A percentile compares a stretch with the other conserved stretches of the same genome.
phyloP scores from a whole-genome alignment of 2,888 invertebrate species.

The Andrena fulva region DNA sequence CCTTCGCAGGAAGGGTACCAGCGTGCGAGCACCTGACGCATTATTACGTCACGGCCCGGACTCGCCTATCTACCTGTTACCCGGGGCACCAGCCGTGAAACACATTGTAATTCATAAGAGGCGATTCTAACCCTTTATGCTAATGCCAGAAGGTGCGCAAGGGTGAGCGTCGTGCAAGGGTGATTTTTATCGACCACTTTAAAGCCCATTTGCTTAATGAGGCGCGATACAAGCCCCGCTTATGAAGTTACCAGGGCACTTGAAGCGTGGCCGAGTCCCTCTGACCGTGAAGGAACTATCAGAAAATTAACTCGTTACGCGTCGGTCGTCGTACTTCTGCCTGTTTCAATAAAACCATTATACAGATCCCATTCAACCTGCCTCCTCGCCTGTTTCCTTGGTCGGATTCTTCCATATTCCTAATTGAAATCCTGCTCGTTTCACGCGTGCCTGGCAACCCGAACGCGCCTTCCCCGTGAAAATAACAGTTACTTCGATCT shows the following conservation, averaged over 20 bases:
- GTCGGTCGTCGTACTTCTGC: slow-evolving; percentile 28
- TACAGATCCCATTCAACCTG: slow-evolving; percentile 35
- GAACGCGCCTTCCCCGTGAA: no score
- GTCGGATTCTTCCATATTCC: slow-evolving; percentile 14
- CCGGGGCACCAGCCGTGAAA: slow-evolving; percentile 67
- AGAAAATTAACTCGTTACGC: slow-evolving; percentile 56
- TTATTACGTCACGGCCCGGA: slow-evolving; percentile 49
- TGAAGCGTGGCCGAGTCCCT: slow-evolving; percentile 37
- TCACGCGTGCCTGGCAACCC: no score
- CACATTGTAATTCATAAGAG: slow-evolving; percentile 65
- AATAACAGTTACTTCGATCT: no score
- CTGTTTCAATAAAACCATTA: slow-evolving; percentile 25
- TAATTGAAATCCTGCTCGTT: no score
- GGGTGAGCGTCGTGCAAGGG: slow-evolving; percentile 60
- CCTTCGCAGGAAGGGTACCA: slow-evolving; percentile 1
- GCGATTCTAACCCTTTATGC: slow-evolving; percentile 72
- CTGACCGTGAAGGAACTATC: slow-evolving; percentile 53
- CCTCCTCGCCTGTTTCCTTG: slow-evolving; percentile 12
- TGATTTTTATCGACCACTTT: slow-evolving; percentile 77
- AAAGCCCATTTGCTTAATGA: slow-evolving; percentile 77
- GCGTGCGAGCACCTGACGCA: slow-evolving; percentile 40
- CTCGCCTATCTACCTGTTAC: slow-evolving; percentile 67
- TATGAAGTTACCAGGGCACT: slow-evolving; percentile 43
- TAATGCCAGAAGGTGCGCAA: slow-evolving; percentile 59
- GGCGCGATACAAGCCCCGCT: slow-evolving; percentile 67